phyloP scores from a whole-genome alignment of 2,797 vertebrate genomes.

The Ctenosaura bakeri region DNA sequence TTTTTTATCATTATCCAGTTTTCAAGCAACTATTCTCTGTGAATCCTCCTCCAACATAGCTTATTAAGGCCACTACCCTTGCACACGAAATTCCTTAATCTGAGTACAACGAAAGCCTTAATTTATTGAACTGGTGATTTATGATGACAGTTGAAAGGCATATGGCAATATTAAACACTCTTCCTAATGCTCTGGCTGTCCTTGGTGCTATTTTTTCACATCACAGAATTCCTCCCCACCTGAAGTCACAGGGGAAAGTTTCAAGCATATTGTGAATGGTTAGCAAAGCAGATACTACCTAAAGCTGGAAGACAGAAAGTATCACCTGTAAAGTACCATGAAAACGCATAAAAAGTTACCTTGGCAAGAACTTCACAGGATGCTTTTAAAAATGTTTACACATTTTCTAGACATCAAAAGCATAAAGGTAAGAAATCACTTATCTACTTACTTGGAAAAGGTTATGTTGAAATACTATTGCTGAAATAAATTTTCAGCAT shows the following conservation, averaged over 20 bases:
- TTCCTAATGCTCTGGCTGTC: constrained; percentile 19
- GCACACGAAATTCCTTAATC: constrained; percentile 29
- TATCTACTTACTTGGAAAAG: not conserved
- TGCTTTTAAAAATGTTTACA: not conserved
- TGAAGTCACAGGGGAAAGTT: not conserved
- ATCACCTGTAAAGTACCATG: not conserved
- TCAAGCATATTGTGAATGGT: not conserved
- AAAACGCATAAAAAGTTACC: not conserved
- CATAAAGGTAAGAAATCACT: not conserved
- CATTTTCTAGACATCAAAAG: not conserved
- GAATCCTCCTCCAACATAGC: constrained; percentile 47
- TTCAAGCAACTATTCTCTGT: constrained; percentile 61
- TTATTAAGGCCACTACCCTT: constrained; percentile 39
- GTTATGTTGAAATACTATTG: not conserved
- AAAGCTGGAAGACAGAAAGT: not conserved
- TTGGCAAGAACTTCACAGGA: not conserved
- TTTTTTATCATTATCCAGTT: constrained; percentile 63
- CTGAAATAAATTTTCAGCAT: not conserved
- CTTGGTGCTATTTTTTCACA: constrained; percentile 11
- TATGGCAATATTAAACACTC: constrained; percentile 11
- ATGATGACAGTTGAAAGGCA: constrained; percentile 49
- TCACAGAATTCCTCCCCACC: not conserved
- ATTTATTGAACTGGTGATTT: constrained; percentile 48
- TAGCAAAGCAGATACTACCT: not conserved
- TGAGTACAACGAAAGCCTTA: constrained; percentile 29